Conservation (phyloP, 2,888 invertebrate species). For the Osmoderma eremita region DNA sequence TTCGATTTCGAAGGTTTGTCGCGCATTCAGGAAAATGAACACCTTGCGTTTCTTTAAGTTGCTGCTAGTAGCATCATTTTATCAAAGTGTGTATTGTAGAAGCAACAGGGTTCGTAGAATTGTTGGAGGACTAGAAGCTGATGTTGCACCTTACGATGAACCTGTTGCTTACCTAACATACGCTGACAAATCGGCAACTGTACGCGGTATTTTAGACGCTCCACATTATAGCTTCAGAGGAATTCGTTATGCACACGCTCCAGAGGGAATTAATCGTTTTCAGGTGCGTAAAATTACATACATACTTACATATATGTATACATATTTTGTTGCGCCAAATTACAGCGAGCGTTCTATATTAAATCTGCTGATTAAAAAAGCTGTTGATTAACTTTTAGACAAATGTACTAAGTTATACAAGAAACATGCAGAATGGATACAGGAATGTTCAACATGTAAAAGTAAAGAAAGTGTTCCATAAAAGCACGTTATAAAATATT, state of each 20-base stretch:
- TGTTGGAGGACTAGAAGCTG: conserved; percentile 75
- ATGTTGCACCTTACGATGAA: conserved; percentile 75
- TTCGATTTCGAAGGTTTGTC: background rate
- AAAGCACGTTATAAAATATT: too few species aligned
- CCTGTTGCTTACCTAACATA: conserved; percentile 75
- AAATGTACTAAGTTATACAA: too few species aligned
- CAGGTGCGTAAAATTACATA: conserved; percentile 63
- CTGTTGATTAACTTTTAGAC: too few species aligned
- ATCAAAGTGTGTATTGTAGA: background rate
- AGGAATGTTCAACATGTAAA: too few species aligned
- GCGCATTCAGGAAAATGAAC: conserved; percentile 11
- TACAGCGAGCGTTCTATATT: too few species aligned
- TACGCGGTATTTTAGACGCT: conserved; percentile 72
- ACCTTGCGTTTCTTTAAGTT: background rate
- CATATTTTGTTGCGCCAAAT: too few species aligned
- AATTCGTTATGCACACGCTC: conserved; percentile 74
- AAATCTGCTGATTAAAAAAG: too few species aligned
- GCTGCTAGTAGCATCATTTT: background rate
- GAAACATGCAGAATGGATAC: too few species aligned
- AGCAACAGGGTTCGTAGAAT: conserved; percentile 63
- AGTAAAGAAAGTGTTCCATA: too few species aligned
- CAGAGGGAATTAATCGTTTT: conserved; percentile 69
- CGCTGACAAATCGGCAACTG: conserved; percentile 70
- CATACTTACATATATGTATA: too few species aligned
- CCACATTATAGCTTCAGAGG: conserved; percentile 78